Evolutionary conservation across 2,797 vertebrate genomes (phyloP).

Genomic region (Helarctos malayanus): DNA sequence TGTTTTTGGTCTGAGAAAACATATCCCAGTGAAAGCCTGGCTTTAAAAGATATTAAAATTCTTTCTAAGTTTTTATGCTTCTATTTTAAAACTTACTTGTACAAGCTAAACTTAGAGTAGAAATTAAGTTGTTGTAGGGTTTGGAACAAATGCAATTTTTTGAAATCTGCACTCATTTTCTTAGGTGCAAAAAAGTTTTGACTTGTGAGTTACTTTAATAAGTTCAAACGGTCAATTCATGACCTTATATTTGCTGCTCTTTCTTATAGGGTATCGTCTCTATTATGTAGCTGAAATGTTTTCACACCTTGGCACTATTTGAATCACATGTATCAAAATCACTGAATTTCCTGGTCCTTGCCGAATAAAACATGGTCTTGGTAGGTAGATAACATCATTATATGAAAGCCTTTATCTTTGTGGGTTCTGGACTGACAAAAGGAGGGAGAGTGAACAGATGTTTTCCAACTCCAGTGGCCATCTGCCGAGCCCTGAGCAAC

Average conservation of each 20-base stretch:
- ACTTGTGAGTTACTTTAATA: background rate
- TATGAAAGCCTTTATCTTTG: background rate
- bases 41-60: conserved; percentile 25
- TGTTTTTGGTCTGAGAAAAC: background rate
- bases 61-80: background rate
- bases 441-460: conserved; percentile 72
- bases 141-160: background rate
- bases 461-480: conserved; percentile 68
- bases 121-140: background rate
- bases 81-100: background rate
- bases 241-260: background rate
- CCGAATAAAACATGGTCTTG: background rate
- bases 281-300: background rate
- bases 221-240: background rate
- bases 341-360: background rate
- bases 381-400: background rate
- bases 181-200: background rate
- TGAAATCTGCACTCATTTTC: conserved; percentile 5
- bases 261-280: background rate
- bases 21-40: background rate
- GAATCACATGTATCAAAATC: background rate
- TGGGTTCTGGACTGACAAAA: background rate
- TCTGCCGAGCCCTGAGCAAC: conserved; percentile 68
- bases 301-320: background rate
- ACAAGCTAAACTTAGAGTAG: background rate